These are phyloP conservation scores for Eretmocerus hayati DNA, from an alignment of 2,888 invertebrate genomes.

Conservation along the genomic window DNA sequence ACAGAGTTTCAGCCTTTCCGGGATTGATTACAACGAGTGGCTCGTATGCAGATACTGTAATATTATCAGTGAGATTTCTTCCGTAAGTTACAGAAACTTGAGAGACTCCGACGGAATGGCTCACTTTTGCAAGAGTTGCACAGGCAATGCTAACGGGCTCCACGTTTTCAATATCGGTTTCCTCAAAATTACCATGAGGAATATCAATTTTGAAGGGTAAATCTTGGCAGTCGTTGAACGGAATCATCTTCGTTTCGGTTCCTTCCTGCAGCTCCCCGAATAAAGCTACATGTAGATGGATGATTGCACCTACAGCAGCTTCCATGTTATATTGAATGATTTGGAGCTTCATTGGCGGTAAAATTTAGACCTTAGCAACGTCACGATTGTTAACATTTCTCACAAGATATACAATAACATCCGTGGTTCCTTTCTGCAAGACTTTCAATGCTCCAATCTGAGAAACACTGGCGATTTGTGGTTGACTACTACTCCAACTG, in stretches of 20 bases:
- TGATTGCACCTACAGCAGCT: constrained; percentile 54
- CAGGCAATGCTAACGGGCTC: constrained; percentile 53
- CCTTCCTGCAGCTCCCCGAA: constrained; percentile 44
- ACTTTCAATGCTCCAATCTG: constrained; percentile 55
- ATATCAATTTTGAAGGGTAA: constrained; percentile 60
- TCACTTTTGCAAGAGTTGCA: constrained; percentile 55
- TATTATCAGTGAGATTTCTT: constrained; percentile 56
- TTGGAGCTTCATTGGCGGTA: constrained; percentile 60
- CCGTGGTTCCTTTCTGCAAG: constrained; percentile 55
- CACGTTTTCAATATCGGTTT: constrained; percentile 41
- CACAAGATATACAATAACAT: constrained; percentile 63
- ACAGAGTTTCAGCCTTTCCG: constrained; percentile 50
- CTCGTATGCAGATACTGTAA: constrained; percentile 59
- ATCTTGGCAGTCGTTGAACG: constrained; percentile 61
- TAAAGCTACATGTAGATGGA: constrained; percentile 53
- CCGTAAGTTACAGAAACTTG: constrained; percentile 57
- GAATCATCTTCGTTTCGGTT: constrained; percentile 45
- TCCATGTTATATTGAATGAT: constrained; percentile 67
- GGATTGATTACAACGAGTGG: constrained; percentile 60
- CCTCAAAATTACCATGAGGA: constrained; percentile 51
- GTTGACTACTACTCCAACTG: constrained; percentile 63
- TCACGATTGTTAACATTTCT: constrained; percentile 56
- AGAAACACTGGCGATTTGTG: constrained; percentile 55
- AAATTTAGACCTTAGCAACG: constrained; percentile 50
- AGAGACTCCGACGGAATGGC: constrained; percentile 54